Base-by-base conservation (phyloP, 1,140 invertebrate genomes). In the Delia radicum region DNA sequence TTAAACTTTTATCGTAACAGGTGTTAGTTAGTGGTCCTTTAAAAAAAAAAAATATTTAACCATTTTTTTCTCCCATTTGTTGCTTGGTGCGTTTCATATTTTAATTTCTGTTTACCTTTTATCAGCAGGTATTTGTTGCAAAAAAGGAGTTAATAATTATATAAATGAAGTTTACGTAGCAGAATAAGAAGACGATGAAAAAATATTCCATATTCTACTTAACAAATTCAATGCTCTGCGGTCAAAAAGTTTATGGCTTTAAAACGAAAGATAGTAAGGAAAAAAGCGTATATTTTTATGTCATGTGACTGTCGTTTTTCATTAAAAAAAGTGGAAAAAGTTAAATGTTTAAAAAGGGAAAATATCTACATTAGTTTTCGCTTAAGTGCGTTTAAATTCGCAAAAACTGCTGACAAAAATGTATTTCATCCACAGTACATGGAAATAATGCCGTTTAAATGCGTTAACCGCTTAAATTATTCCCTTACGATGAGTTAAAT, bases 271-370 rank as follows among this genome's bases (percentile, higher is more conserved):
- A 55, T 21, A 55, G 24, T 55, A 18, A 67, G 18, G 18, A 67
- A 31, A 29, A 29, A 7, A 15, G 63, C 63, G 27, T 31, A 28
- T 31, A 31, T 67, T 67, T 67, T 67, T 67, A 67, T 31, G 63
- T 67, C 63, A 67, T 18, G 28, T 31, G 28, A 67, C 63, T 67
- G 63, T 67, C 63, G 63, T 67, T 67, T 67, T 67, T 67, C 63
- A 67, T 67, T 67, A 67, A 15, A 67, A 18, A 67, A 28, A 28
- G 26, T 13, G 28, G 62, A 3, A 67, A n/a, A 67, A 67, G 27
- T 67, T 67, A 67, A 67, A 67, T 67, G 63, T 67, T 67, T 31
- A n/a, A 67, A 67, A 67, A 67, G 29, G 63, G 63, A 31, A 67
- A 29, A 31, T 67, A 29, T 67, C 31, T 18, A 10, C 62, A n/a